phyloP scores from a whole-genome alignment of 35 echinoderm and acorn worm genomes.

The Lytechinus variegatus region DNA sequence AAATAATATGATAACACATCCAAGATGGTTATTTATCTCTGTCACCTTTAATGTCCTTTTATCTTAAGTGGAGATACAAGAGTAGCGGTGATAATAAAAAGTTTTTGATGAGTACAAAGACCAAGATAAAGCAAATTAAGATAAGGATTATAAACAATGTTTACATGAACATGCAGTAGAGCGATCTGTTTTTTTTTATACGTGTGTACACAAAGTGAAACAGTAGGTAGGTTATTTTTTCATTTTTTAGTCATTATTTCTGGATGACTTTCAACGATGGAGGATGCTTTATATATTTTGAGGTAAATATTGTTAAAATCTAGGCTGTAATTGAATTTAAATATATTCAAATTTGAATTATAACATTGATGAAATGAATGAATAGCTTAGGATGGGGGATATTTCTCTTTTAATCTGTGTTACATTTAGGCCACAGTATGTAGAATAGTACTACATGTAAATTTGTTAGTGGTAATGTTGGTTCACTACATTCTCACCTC shows the following conservation, averaged over 20 bases:
- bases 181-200: not conserved
- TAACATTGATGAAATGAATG: too few species aligned
- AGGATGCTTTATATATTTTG: not conserved
- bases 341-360: too few species aligned
- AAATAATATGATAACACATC: not conserved
- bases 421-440: too few species aligned
- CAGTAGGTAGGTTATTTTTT: not conserved
- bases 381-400: too few species aligned
- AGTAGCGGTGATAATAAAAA: not conserved
- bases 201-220: not conserved
- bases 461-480: not conserved
- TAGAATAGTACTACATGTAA: too few species aligned
- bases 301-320: not conserved
- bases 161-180: not conserved
- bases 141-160: not conserved
- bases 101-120: not conserved
- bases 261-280: not conserved
- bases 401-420: too few species aligned
- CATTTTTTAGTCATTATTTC: not conserved
- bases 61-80: not conserved
- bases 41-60: not conserved
- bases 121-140: not conserved
- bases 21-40: not conserved
- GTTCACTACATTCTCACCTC: not conserved
- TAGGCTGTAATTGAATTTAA: too few species aligned